Evolutionary conservation across 2,888 invertebrate species (phyloP).

Genomic region (Nomada fabriciana): DNA sequence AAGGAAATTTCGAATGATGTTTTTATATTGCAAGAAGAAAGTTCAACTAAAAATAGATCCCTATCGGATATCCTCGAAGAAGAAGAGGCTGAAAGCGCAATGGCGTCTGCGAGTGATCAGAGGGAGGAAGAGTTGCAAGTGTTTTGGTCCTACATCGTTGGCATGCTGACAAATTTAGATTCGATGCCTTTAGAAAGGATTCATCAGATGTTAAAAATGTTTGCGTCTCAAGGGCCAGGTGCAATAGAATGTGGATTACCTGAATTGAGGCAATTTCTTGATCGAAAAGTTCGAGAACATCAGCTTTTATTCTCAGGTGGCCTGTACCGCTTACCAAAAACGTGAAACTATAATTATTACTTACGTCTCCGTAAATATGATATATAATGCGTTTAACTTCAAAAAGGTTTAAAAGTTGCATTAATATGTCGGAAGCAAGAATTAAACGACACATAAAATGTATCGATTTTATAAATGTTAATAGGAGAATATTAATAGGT

Average conservation of each 20-base stretch:
- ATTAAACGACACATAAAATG: background rate
- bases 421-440: background rate
- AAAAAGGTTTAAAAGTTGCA: background rate
- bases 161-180: constrained; percentile 98
- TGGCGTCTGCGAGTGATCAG: constrained; percentile 97
- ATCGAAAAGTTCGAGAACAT: constrained; percentile 96
- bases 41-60: constrained; percentile 86
- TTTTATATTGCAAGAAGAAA: constrained; percentile 90
- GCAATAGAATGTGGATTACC: constrained; percentile 95
- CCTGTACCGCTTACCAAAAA: constrained; percentile 94
- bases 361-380: constrained; percentile 9
- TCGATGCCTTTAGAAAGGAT: constrained; percentile 96
- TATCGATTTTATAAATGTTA: background rate
- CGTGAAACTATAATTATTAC: constrained; percentile 63
- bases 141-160: constrained; percentile 98
- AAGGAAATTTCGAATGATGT: constrained; percentile 91
- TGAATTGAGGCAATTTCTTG: constrained; percentile 95
- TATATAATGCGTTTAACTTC: background rate
- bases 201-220: constrained; percentile 98
- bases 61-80: constrained; percentile 90
- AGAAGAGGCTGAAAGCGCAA: constrained; percentile 96
- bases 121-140: constrained; percentile 96
- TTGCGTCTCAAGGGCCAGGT: constrained; percentile 95
- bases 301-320: constrained; percentile 94
- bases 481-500: background rate